phyloP scores from a whole-genome alignment of 2,888 invertebrate species.

The Dromius quadrimaculatus region DNA sequence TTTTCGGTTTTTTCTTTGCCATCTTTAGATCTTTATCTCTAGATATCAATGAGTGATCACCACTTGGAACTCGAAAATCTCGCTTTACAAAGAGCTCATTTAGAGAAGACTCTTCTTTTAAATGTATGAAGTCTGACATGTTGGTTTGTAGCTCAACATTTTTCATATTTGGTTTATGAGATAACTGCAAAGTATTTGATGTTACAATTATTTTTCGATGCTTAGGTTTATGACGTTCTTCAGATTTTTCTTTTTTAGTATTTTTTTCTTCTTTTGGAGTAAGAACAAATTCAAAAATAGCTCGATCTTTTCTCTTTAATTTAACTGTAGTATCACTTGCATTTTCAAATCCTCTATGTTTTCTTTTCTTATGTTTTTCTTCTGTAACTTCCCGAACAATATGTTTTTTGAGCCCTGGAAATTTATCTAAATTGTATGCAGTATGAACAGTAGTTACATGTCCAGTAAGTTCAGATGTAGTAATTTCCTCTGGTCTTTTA shows the following conservation, averaged over 20 bases:
- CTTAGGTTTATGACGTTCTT: slow-evolving; percentile 1
- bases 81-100: slow-evolving; percentile 2
- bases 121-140: not conserved
- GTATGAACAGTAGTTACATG: too few species aligned
- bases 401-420: not conserved
- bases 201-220: slow-evolving; percentile 40
- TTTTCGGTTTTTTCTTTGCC: slow-evolving; percentile 2
- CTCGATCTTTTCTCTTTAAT: not conserved
- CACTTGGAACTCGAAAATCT: not conserved
- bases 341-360: not conserved
- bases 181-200: slow-evolving; percentile 39
- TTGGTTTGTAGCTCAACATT: slow-evolving; percentile 33
- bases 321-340: slow-evolving; percentile 8
- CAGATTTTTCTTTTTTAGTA: slow-evolving; percentile 2
- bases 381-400: not conserved
- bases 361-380: not conserved
- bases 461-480: not conserved
- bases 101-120: not conserved
- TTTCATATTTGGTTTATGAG: slow-evolving; percentile 31
- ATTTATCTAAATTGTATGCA: not conserved
- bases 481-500: not conserved
- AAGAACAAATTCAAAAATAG: slow-evolving; percentile 26
- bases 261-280: slow-evolving; percentile 2
- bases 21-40: slow-evolving; percentile 1
- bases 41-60: not conserved